Evolutionary conservation across 1,140 invertebrate species (phyloP), one percentile per base, ranked within the genome.

Genomic region (Aporrectodea caliginosa): DNA sequence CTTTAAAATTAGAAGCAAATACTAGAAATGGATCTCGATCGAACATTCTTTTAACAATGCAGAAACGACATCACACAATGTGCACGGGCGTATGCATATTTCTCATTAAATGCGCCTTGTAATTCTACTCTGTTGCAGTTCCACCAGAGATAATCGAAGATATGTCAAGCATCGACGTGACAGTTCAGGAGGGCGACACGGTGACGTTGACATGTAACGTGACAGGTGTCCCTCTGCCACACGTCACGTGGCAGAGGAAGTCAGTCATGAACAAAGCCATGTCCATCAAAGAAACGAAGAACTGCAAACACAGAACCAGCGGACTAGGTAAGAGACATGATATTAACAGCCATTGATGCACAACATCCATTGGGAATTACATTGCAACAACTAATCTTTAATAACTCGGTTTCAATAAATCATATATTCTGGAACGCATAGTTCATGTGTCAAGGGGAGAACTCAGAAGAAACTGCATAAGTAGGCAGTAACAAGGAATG

Each of bases 201-300:
- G 84, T 87, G 12, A 79, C 83, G 43, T 81, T 88, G 0, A 81
- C 84, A 58, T 88, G 87, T 75, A 87, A 87, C 76, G 85, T 85
- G 6, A 84, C 86, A 0, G 87, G 86, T 16, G 78, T 83, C 0
- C 87, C 87, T 1, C 78, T 74, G 22, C 87, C 87, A 16, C 75
- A 78, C 1, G 83, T 88, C 73, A 83, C 79, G 1, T 88, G 87
- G 87, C 85, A 82, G 74, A 83, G 86, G 32, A 75, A 80, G 69
- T 79, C 83, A 69, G 78, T 74, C 43, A 58, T 58, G 43, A 58
- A 76, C 16, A 79, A 73, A 1, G 70, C 76, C 30, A 69, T 58
- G 43, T 58, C 29, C n/a, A 31, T 80, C 16, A 84, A 83, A 82
- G 84, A 85, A 82, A 78, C 83, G 84, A 80, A 82, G 84, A 73